Conservation (phyloP, 2,888 invertebrate genomes). For the Trichogramma evanescens region DNA sequence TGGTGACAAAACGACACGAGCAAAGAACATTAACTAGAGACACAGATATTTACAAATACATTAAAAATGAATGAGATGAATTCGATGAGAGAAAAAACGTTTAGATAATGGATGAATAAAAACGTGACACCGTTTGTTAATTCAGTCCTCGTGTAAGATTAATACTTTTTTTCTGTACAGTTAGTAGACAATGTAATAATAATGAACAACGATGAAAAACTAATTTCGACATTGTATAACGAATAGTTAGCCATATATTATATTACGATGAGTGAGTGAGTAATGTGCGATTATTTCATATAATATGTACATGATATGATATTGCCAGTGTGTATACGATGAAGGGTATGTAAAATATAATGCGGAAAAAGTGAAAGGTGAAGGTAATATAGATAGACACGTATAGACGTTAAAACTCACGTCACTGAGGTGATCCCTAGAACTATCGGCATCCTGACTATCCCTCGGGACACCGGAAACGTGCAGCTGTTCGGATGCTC, state of each 20-base stretch:
- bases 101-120: background rate
- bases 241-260: no score
- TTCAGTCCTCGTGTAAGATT: background rate
- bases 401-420: constrained; percentile 53
- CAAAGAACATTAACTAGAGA: background rate
- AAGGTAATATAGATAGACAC: background rate
- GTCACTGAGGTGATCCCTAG: constrained; percentile 78
- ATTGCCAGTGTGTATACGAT: no score
- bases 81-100: background rate
- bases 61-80: background rate
- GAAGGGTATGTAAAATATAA: background rate
- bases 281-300: no score
- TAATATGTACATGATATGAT: no score
- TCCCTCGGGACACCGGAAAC: constrained; percentile 54
- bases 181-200: no score
- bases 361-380: background rate
- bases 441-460: constrained; percentile 69
- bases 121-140: background rate
- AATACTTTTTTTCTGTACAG: no score
- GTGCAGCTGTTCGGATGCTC: constrained; percentile 73
- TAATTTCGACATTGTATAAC: no score
- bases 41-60: background rate
- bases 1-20: background rate
- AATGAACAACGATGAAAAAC: no score
- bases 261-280: no score